Conservation (phyloP, 2,888 invertebrate genomes). For the Chloroclysta siterata region DNA sequence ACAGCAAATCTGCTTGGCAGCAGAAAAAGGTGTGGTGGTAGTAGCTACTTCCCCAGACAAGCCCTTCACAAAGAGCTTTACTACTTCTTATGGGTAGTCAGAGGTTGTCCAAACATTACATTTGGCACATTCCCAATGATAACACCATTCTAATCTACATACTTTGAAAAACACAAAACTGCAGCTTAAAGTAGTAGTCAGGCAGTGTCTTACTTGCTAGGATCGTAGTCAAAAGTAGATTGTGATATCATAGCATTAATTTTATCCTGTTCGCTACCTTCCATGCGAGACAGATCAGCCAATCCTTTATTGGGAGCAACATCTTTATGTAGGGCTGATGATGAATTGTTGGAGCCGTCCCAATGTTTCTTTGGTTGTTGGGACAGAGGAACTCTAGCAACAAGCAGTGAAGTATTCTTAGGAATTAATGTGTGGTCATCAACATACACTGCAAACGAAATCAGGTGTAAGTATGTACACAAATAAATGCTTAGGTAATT, state of each 20-base stretch:
- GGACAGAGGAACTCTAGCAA: conserved; percentile 95
- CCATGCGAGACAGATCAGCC: conserved; percentile 94
- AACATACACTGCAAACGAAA: conserved; percentile 90
- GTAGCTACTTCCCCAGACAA: too few relatives aligned
- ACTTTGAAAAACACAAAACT: not conserved
- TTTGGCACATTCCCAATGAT: too few relatives aligned
- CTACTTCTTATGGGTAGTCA: too few relatives aligned
- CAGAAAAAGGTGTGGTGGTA: too few relatives aligned
- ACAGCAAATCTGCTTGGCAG: too few relatives aligned
- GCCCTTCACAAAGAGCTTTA: too few relatives aligned
- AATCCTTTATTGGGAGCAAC: conserved; percentile 86
- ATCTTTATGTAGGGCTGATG: conserved; percentile 75
- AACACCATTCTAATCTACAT: not conserved
- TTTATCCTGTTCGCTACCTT: conserved; percentile 98
- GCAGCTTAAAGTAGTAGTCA: not conserved
- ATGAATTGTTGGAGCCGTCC: conserved; percentile 85
- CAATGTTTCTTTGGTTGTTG: conserved; percentile 91
- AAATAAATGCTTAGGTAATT: not conserved
- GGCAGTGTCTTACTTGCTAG: conserved; percentile 92
- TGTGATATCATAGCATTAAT: conserved; percentile 99
- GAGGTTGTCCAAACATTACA: too few relatives aligned
- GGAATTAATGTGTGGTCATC: conserved; percentile 96
- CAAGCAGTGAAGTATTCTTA: conserved; percentile 98
- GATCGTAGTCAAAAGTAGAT: conserved; percentile 98
- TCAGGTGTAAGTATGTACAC: not conserved